These are phyloP conservation scores for Labeo calbasu DNA, from an alignment of 2,797 vertebrate species.

Conservation along the genomic window DNA sequence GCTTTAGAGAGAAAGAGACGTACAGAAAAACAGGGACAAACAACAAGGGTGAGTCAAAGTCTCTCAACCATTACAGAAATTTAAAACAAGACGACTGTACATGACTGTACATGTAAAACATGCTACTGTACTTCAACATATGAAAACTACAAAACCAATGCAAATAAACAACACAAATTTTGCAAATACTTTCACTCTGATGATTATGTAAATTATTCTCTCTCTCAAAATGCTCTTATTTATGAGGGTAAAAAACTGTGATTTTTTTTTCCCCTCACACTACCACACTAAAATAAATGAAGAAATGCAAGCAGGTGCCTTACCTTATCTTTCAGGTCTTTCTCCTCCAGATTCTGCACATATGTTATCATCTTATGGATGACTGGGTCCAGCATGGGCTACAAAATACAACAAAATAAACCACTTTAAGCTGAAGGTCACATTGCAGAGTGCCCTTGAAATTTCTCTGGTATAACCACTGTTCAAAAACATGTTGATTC, in stretches of 20 bases:
- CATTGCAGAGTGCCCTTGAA: not conserved
- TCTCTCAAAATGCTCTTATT: not conserved
- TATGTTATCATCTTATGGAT: conserved; percentile 98
- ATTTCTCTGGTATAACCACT: not conserved
- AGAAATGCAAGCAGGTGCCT: not conserved
- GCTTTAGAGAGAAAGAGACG: conserved; percentile 70
- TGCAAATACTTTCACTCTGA: not conserved
- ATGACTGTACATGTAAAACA: not conserved
- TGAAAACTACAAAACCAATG: not conserved
- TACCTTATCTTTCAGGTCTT: conserved; percentile 99
- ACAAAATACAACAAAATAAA: conserved; percentile 29
- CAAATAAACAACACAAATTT: not conserved
- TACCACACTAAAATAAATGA: not conserved
- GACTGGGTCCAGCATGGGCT: conserved; percentile 98
- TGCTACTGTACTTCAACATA: not conserved
- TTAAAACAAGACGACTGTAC: not conserved
- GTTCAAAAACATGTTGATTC: not conserved
- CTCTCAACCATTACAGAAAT: too few species aligned
- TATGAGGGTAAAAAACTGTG: not conserved
- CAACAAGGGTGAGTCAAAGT: not conserved
- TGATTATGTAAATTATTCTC: not conserved
- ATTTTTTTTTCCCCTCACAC: not conserved
- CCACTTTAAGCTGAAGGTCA: not conserved
- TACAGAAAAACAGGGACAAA: not conserved
- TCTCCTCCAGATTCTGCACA: conserved; percentile 97